Conservation (phyloP, 2,888 invertebrate genomes). For the Hypomecis atomaria region DNA sequence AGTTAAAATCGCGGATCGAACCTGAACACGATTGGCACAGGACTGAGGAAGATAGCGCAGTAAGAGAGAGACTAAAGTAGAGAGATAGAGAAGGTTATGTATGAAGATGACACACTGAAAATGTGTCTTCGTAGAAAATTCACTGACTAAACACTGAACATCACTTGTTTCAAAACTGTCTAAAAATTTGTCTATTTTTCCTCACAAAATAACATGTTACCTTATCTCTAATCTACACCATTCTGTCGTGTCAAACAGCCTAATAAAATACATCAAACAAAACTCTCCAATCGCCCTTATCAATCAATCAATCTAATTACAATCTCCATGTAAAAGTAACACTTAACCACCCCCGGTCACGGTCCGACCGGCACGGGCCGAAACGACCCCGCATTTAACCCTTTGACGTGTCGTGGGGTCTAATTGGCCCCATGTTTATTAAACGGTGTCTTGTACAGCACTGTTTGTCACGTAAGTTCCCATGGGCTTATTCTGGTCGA, state of each 20-base stretch:
- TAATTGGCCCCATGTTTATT: constrained; percentile 78
- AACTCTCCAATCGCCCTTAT: constrained; percentile 36
- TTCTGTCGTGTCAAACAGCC: constrained; percentile 4
- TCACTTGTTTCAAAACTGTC: too few species aligned
- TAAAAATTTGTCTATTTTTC: too few species aligned
- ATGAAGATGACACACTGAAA: too few species aligned
- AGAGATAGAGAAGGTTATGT: too few species aligned
- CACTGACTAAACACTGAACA: too few species aligned
- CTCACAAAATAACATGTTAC: neutral
- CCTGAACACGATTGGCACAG: too few species aligned
- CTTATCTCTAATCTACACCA: neutral
- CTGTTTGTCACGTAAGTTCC: constrained; percentile 71
- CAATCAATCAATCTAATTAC: constrained; percentile 44
- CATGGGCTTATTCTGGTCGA: constrained; percentile 61
- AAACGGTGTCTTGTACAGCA: constrained; percentile 66
- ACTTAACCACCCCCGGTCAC: constrained; percentile 48
- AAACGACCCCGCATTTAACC: constrained; percentile 71
- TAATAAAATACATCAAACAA: constrained; percentile 24
- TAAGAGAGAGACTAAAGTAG: too few species aligned
- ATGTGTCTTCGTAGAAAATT: too few species aligned
- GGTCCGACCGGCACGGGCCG: constrained; percentile 45
- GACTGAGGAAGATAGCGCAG: too few species aligned
- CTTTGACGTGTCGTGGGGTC: constrained; percentile 78
- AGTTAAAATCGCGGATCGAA: too few species aligned
- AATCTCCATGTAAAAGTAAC: constrained; percentile 48